Base-by-base conservation (phyloP, 2,888 invertebrate species). In the Norana najaformis region DNA sequence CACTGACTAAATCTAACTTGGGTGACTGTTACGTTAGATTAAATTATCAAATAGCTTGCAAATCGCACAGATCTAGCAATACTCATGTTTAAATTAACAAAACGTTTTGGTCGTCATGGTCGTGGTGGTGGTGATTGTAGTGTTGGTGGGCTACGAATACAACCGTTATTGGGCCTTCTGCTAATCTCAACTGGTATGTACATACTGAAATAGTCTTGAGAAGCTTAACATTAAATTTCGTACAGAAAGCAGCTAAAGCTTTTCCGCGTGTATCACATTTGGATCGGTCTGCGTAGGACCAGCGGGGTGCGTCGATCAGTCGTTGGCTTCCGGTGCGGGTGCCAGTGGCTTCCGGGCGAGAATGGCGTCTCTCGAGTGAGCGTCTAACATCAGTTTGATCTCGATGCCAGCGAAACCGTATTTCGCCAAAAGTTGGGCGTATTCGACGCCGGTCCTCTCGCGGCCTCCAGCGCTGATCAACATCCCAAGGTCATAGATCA, bases 401-500 rank as follows among this genome's bases (percentile, higher is more conserved):
- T 89, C 35, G 39, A 91, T 53, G 83, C 91, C 90, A 16, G 39
- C 83, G 90, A 93, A 93, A 23, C 93, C 93, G 88, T 93, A 92
- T 39, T 91, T 92, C 35, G 91, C 88, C n/a, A 93, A 92, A 8
- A 93, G 92, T n/a, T 90, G 88, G 85, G 89, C 89, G 90, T 93
- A 93, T 90, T 93, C 93, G 14, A 91, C 41, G 41, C 91, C 91
- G 16, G 93, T 92, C 83, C 93, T 89, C 90, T 93, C 93, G 35
- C 92, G 89, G 8, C 93, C 93, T 83, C 92, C 92, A n/a, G 92
- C 91, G 34, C 92, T 91, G 47, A 93, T 47, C 41, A 93, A 90
- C 92, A 93, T 92, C 16, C 92, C 90, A 36, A 93, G 90, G 91
- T 93, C 93, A 88, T 92, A 92, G 38, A 92, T 91, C 34, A 93